phyloP scores from a whole-genome alignment of 2,888 invertebrate species.

The Leptopilina syphax region DNA sequence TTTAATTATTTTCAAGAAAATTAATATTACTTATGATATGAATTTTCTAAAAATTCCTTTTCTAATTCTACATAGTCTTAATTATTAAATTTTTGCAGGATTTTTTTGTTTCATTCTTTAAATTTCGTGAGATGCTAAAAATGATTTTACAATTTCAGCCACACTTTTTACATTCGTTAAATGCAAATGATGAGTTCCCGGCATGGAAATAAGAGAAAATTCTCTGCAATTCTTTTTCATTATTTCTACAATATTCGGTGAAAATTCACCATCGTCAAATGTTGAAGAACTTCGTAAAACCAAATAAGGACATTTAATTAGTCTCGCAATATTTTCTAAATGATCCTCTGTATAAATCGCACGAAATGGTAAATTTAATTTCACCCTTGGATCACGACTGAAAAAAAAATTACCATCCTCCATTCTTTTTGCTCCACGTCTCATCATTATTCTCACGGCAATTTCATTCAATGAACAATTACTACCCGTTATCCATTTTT shows the following conservation, averaged over 20 bases:
- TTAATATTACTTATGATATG: too few species aligned
- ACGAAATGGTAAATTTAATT: conserved; percentile 77
- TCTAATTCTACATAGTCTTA: too few species aligned
- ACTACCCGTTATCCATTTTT: conserved; percentile 70
- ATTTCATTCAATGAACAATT: conserved; percentile 58
- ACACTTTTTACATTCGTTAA: conserved; percentile 82
- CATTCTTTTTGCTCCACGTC: conserved; percentile 52
- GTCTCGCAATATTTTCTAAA: conserved; percentile 78
- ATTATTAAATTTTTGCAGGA: too few species aligned
- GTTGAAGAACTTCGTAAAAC: too few species aligned
- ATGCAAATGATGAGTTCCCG: conserved; percentile 86
- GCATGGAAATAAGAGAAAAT: conserved; percentile 81
- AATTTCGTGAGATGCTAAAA: conserved; percentile 74
- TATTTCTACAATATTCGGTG: conserved; percentile 79
- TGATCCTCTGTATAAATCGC: conserved; percentile 79
- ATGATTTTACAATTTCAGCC: conserved; percentile 79
- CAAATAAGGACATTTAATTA: conserved; percentile 81
- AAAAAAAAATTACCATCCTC: conserved; percentile 80
- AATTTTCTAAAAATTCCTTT: too few species aligned
- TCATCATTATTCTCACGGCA: conserved; percentile 58
- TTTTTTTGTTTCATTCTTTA: too few species aligned
- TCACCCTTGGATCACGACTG: conserved; percentile 83
- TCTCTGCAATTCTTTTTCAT: conserved; percentile 78
- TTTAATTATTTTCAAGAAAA: too few species aligned
- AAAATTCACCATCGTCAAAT: too few species aligned